Evolutionary conservation across 1,140 invertebrate genomes (phyloP).

Genomic region (Triops cancriformis): DNA sequence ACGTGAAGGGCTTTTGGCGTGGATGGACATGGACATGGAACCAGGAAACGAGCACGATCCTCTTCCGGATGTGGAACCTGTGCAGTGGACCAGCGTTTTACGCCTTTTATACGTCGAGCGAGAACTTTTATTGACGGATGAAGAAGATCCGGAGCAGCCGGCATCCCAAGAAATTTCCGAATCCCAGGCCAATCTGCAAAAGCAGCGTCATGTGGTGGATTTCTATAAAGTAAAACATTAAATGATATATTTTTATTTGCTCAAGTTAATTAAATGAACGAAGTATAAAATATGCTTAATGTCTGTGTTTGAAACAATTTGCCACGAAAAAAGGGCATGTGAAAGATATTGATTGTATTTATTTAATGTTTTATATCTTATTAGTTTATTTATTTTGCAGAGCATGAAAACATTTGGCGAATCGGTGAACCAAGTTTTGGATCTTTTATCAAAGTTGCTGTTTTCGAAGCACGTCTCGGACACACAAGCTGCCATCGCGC

Average conservation of each 20-base stretch:
- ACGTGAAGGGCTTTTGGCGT: not conserved
- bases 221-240: not conserved
- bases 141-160: not conserved
- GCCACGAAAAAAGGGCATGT: no score
- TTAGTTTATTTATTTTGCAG: constrained; percentile 44
- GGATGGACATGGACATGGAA: not conserved
- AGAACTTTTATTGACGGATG: not conserved
- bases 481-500: constrained; percentile 71
- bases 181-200: not conserved
- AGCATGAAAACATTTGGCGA: constrained; percentile 55
- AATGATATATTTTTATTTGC: no score
- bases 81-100: not conserved
- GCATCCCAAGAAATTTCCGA: not conserved
- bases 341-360: no score
- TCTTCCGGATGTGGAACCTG: not conserved
- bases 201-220: not conserved
- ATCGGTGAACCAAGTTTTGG: constrained; percentile 57
- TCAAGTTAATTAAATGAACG: no score
- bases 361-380: no score
- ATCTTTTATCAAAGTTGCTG: constrained; percentile 58
- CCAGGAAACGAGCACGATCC: not conserved
- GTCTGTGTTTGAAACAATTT: no score
- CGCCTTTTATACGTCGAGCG: not conserved
- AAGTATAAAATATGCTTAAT: no score
- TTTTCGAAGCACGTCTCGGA: constrained; percentile 65